Evolutionary conservation across 2,888 invertebrate species (phyloP).

Genomic region (Strigamia crassipes): DNA sequence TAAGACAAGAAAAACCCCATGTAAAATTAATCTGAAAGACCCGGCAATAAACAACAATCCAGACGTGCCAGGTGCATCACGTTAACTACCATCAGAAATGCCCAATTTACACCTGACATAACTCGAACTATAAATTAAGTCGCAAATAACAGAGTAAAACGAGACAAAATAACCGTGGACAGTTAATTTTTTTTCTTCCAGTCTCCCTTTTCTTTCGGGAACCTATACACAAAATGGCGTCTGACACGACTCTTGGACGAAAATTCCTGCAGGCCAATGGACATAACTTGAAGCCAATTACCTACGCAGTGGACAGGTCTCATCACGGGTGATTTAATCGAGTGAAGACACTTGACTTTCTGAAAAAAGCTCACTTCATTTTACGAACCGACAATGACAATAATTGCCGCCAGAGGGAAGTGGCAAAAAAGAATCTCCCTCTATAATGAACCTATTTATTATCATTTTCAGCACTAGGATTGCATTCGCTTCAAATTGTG

Average conservation of each 20-base stretch:
- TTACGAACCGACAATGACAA: conserved; percentile 2
- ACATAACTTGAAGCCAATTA: conserved; percentile 16
- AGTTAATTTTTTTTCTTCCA: neutral
- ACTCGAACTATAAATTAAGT: conserved; percentile 4
- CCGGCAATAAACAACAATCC: conserved; percentile 10
- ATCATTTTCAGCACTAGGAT: conserved; percentile 5
- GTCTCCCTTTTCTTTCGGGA: neutral
- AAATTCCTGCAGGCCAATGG: conserved; percentile 11
- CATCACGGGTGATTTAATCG: conserved; percentile 8
- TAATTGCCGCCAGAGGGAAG: conserved; percentile 16
- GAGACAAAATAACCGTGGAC: conserved; percentile 16
- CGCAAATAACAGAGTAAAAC: neutral
- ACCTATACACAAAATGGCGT: neutral
- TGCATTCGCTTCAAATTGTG: conserved; percentile 13
- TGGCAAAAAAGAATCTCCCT: neutral
- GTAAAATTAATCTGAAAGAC: conserved; percentile 11
- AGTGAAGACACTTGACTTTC: conserved; percentile 1
- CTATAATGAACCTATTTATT: conserved; percentile 16
- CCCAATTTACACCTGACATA: conserved; percentile 16
- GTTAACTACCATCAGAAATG: conserved; percentile 21
- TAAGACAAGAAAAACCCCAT: neutral
- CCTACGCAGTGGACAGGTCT: neutral
- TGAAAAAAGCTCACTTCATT: neutral
- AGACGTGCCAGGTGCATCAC: conserved; percentile 11
- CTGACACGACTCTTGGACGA: neutral